A percentile compares a stretch with the other conserved stretches of the same genome.
Evolutionary conservation across 2,113 vertebrate species (phyloP).

Genomic region (Brevimyrus niger): DNA sequence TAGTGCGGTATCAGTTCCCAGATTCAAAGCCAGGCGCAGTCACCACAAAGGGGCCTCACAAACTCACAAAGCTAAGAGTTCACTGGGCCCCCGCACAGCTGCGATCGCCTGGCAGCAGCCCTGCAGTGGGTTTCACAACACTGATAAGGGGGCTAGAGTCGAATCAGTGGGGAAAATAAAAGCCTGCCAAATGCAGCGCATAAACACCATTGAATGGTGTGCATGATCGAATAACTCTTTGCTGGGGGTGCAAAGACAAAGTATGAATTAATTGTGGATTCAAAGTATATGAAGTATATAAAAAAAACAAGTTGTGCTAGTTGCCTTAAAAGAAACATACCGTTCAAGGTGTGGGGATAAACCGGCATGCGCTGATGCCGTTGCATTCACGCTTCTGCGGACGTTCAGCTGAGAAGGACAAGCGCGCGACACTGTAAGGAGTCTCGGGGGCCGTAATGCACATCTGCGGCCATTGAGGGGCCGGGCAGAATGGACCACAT

Average conservation of each 20-base stretch:
- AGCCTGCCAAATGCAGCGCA: background rate
- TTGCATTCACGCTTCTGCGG: background rate
- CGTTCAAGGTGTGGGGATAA: background rate
- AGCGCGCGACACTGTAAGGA: background rate
- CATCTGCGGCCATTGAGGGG: background rate
- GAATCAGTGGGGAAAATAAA: background rate
- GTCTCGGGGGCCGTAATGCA: background rate
- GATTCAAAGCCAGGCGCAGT: background rate
- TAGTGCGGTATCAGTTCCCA: conserved; percentile 14
- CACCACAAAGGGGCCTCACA: background rate
- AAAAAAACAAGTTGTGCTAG: background rate
- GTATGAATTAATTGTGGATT: background rate
- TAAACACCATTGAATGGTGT: background rate
- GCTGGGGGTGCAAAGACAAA: background rate
- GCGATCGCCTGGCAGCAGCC: background rate
- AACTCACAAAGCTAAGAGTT: background rate
- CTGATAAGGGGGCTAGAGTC: background rate
- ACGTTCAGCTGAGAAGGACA: background rate
- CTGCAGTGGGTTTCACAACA: background rate
- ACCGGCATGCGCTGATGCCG: background rate
- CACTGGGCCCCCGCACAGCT: background rate
- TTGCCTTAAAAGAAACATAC: background rate
- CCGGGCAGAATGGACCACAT: background rate
- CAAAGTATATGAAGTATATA: background rate
- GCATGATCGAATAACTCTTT: background rate